A percentile compares a stretch with the other conserved stretches of the same genome.
Conservation (phyloP, 2,113 vertebrate genomes). For the Gobio gobio region DNA sequence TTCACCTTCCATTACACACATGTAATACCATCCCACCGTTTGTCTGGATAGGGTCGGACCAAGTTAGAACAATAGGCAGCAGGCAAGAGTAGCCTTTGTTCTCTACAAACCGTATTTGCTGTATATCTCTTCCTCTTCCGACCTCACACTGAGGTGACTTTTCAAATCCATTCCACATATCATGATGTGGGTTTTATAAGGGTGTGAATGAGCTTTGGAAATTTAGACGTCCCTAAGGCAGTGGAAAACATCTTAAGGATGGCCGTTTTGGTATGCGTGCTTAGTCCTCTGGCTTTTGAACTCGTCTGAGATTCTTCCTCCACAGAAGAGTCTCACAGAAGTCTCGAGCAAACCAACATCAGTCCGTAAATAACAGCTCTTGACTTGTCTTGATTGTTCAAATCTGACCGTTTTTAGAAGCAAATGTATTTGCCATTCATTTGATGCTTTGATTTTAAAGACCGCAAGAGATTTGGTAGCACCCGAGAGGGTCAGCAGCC, state of each 20-base stretch:
- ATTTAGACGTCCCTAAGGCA: not conserved
- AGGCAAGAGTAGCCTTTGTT: not conserved
- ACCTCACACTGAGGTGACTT: not conserved
- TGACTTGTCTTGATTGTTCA: not conserved
- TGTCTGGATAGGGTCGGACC: not conserved
- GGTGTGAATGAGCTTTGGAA: not conserved
- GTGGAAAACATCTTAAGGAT: not conserved
- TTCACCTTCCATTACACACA: constrained; percentile 48
- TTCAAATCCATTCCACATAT: constrained; percentile 29
- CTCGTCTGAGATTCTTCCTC: constrained; percentile 27
- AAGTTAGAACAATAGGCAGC: constrained; percentile 15
- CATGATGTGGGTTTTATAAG: constrained; percentile 6
- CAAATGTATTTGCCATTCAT: not conserved
- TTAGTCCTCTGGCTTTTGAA: constrained; percentile 2
- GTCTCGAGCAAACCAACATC: not conserved
- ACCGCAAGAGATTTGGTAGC: not conserved
- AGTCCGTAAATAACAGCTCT: not conserved
- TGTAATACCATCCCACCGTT: constrained; percentile 20
- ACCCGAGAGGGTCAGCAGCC: constrained; percentile 68
- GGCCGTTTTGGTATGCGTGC: constrained; percentile 34
- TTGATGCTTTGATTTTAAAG: constrained; percentile 23
- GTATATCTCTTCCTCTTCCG: not conserved
- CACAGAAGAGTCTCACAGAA: not conserved
- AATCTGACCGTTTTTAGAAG: not conserved
- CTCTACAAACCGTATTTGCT: not conserved